phyloP scores from a whole-genome alignment of 2,113 vertebrate genomes.

The Silurus asotus region DNA sequence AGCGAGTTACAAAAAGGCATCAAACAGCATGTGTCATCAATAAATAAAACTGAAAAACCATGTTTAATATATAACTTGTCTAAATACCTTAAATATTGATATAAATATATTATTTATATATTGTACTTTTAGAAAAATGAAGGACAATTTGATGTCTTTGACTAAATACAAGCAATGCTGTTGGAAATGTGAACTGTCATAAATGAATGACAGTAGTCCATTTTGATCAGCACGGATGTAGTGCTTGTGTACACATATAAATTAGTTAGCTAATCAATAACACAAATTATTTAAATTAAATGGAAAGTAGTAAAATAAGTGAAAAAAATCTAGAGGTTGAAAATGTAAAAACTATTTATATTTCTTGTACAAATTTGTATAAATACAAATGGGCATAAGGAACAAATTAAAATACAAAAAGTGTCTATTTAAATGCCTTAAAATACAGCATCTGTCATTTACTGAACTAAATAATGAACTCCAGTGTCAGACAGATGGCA shows the following conservation, averaged over 20 bases:
- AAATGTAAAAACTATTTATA: neutral
- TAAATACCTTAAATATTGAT: neutral
- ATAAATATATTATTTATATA: too few relatives aligned
- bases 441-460: neutral
- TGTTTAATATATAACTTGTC: neutral
- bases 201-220: neutral
- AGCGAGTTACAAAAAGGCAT: neutral
- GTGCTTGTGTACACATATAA: neutral
- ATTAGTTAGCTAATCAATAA: neutral
- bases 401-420: neutral
- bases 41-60: neutral
- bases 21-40: neutral
- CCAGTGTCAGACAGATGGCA: conserved; percentile 18
- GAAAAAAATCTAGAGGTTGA: neutral
- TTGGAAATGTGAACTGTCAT: neutral
- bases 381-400: neutral
- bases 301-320: neutral
- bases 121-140: too few relatives aligned
- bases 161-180: neutral
- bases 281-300: neutral
- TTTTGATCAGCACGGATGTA: neutral
- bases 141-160: neutral
- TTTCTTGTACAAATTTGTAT: neutral
- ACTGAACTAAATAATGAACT: neutral
- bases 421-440: neutral